phyloP scores from a whole-genome alignment of 2,113 vertebrate genomes.

The Platycercus adscitus region DNA sequence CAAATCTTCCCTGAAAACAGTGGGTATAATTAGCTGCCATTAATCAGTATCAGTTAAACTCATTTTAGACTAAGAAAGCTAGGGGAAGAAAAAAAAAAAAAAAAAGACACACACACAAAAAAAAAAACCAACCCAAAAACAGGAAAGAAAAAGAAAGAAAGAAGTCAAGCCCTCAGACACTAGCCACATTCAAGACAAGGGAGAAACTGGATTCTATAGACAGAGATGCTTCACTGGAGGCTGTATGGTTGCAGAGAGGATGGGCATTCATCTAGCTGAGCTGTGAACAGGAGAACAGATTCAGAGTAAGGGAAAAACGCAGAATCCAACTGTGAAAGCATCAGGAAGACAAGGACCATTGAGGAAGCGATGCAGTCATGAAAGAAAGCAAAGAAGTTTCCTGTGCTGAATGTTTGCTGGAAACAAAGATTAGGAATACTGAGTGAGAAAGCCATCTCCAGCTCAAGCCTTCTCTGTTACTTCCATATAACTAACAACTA shows the following conservation, averaged over 20 bases:
- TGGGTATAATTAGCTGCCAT: neutral
- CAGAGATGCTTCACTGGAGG: neutral
- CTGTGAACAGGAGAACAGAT: neutral
- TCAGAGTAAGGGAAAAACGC: neutral
- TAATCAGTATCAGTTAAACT: neutral
- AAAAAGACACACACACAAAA: neutral
- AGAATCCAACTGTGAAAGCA: constrained; percentile 24
- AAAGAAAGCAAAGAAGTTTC: neutral
- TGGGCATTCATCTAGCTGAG: neutral
- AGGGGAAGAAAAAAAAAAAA: neutral
- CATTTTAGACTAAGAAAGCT: neutral
- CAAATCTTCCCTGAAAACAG: neutral
- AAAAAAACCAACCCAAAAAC: no score
- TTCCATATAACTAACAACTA: neutral
- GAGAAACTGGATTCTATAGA: neutral
- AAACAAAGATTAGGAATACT: neutral
- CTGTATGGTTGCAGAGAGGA: neutral
- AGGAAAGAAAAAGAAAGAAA: neutral
- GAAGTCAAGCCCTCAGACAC: neutral
- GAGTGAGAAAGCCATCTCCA: neutral
- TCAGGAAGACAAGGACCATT: constrained; percentile 8
- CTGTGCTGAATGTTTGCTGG: neutral
- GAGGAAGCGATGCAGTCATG: neutral
- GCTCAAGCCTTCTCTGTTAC: neutral
- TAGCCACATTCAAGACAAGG: neutral